Conservation (phyloP, 2,113 vertebrate species). For the Gambusia affinis region DNA sequence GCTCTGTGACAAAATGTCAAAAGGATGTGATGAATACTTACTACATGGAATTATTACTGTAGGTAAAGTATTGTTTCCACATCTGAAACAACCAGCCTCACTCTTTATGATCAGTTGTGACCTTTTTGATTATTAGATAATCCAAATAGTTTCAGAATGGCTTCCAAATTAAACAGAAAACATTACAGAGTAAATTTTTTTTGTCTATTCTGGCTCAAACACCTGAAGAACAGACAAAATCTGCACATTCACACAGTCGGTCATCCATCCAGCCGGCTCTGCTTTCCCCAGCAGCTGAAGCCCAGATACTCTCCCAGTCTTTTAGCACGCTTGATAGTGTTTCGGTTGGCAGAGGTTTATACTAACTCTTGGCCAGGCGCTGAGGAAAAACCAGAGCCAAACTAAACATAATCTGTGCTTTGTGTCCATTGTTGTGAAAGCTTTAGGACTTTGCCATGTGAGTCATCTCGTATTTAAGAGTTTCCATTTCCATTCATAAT, state of each 20-base stretch:
- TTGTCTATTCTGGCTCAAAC: not conserved
- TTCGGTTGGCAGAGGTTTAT: slow-evolving; percentile 26
- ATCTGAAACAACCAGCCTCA: not conserved
- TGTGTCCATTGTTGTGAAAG: slow-evolving; percentile 56
- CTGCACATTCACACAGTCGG: not conserved
- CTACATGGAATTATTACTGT: not conserved
- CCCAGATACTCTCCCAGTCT: slow-evolving; percentile 3
- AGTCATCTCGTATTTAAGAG: slow-evolving; percentile 61
- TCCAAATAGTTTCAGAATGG: not conserved
- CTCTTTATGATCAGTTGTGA: not conserved
- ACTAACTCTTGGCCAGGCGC: slow-evolving; percentile 29
- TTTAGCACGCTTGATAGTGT: slow-evolving; percentile 10
- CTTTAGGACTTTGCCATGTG: slow-evolving; percentile 50
- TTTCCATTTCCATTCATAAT: slow-evolving; percentile 66
- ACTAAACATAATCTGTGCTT: slow-evolving; percentile 54
- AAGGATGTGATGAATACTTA: not conserved
- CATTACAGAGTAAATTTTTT: too few relatives aligned
- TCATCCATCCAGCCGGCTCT: not conserved
- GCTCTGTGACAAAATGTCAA: not conserved
- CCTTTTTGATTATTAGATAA: not conserved
- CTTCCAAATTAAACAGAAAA: not conserved
- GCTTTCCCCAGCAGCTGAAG: slow-evolving; percentile 2
- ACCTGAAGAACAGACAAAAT: not conserved
- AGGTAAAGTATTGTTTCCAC: not conserved
- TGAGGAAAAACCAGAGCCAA: slow-evolving; percentile 49